Percentiles rank a stretch among this genome's conserved stretches.
Evolutionary conservation across 2,113 vertebrate genomes (phyloP).

Genomic region (Tapirus terrestris): DNA sequence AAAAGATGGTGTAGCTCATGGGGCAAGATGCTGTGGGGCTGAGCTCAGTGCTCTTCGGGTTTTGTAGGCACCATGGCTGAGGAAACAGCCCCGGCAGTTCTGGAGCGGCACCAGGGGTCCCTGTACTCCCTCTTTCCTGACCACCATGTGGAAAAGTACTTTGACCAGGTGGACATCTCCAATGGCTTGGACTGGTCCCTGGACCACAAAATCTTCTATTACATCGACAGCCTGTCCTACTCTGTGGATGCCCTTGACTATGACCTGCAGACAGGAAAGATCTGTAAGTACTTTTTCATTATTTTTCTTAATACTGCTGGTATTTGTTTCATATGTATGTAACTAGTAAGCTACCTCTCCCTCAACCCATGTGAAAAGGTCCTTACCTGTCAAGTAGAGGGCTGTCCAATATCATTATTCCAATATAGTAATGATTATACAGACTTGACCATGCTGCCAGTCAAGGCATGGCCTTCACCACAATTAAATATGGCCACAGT

Average conservation of each 20-base stretch:
- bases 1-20: neutral
- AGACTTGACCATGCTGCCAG: neutral
- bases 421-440: neutral
- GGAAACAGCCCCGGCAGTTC: slow-evolving; percentile 87
- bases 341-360: neutral
- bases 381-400: slow-evolving; percentile 7
- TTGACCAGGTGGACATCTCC: slow-evolving; percentile 94
- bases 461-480: neutral
- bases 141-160: slow-evolving; percentile 89
- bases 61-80: slow-evolving; percentile 91
- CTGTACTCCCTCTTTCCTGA: slow-evolving; percentile 88
- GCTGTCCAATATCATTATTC: neutral
- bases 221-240: slow-evolving; percentile 94
- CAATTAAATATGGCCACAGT: neutral
- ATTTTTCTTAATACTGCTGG: neutral
- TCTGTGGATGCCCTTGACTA: slow-evolving; percentile 95
- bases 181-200: slow-evolving; percentile 97
- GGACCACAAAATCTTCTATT: slow-evolving; percentile 94
- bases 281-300: slow-evolving; percentile 84
- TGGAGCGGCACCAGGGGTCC: slow-evolving; percentile 90
- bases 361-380: neutral
- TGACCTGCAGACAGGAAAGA: slow-evolving; percentile 89
- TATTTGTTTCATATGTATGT: neutral
- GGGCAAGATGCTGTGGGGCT: neutral
- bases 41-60: neutral